Evolutionary conservation across 2,797 vertebrate genomes (phyloP), one percentile per base, ranked within the genome.

Genomic region (Pyrocephalus nanus): DNA sequence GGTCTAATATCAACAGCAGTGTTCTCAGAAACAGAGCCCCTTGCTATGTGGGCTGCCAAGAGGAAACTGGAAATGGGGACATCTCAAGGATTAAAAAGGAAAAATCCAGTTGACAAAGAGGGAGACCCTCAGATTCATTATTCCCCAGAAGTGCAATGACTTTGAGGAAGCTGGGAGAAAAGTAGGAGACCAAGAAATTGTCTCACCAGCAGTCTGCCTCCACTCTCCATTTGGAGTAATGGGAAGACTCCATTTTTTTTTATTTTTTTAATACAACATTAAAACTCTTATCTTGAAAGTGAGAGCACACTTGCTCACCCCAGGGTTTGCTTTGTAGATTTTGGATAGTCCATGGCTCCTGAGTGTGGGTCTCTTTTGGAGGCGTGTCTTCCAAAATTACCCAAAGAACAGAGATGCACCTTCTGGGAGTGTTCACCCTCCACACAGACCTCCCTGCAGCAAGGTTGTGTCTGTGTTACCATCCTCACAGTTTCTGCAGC

Each of bases 41-140:
- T 92, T 0, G 1, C 55, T 40, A 13, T 32, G 43, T n/a, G 66
- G 38, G 36, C 62, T 88, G 76, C 23, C 0, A 32, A 60, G 76
- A 55, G 82, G 64, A 70, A 70, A 32, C 32, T 82, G 60, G 54
- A 70, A 84, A 78, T 26, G 14, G 61, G 48, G 54, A 61, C 32
- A 82, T 17, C 30, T 89, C 77, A 71, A 67, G 26, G 66, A 90
- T 32, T 50, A 29, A 23, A 64, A 73, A 50, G 23, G n/a, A 79
- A 79, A 86, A 92, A 66, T 25, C 34, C 14, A 19, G 11, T 12
- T 76, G 72, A 36, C 4, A 55, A 34, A 32, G 15, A 27, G 2
- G 12, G 29, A 66, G 8, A 75, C 32, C 8, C 5, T 76, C 30
- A 43, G 13, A 71, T 36, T 69, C 0, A 0, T 42, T 62, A 8